Evolutionary conservation across 2,888 invertebrate genomes (phyloP).

Genomic region (Drosophila multiciliata): DNA sequence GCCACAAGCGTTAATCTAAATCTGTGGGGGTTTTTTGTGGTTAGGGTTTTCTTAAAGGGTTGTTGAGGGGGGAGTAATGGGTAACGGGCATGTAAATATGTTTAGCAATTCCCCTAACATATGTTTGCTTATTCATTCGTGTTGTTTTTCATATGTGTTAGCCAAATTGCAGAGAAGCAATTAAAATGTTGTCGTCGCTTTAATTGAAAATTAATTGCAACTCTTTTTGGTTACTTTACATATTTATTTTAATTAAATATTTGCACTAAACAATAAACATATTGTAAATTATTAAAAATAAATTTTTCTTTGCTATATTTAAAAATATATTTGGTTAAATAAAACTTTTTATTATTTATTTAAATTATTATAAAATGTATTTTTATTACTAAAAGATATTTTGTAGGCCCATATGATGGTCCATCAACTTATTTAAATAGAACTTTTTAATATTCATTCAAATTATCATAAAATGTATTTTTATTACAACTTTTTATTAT

Average conservation of each 20-base stretch:
- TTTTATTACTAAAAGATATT: neutral
- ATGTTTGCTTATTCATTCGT: conserved; percentile 72
- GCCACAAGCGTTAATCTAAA: conserved; percentile 66
- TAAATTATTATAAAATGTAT: neutral
- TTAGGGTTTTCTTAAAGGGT: neutral
- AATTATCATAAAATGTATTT: neutral
- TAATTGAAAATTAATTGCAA: conserved; percentile 83
- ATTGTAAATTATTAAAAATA: neutral
- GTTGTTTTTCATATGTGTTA: conserved; percentile 16
- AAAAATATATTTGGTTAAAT: neutral
- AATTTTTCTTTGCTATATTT: neutral
- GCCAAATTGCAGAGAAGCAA: conserved; percentile 76
- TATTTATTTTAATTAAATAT: neutral
- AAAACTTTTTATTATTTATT: neutral
- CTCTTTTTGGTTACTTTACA: conserved; percentile 13
- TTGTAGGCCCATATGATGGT: neutral
- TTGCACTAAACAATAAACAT: neutral
- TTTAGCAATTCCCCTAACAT: conserved; percentile 52
- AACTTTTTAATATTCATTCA: neutral
- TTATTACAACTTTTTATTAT: neutral
- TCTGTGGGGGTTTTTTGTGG: conserved; percentile 19
- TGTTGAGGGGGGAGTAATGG: conserved; percentile 1
- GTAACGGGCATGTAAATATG: conserved; percentile 56
- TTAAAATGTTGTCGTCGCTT: conserved; percentile 75
- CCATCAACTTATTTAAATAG: conserved; percentile 14